Conservation (phyloP, 2,888 invertebrate genomes). For the Lithodes maja region DNA sequence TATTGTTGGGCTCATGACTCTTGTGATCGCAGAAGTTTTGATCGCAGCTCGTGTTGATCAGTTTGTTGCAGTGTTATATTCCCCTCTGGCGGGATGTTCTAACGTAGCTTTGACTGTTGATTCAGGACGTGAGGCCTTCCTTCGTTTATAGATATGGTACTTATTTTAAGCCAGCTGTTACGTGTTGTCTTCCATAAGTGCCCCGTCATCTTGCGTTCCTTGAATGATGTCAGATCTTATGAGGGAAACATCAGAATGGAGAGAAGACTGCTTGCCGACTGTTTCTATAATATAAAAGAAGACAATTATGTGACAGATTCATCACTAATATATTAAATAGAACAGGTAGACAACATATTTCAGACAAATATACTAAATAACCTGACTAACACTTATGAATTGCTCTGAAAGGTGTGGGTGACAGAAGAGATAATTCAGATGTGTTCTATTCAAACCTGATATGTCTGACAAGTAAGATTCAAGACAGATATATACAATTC, state of each 20-base stretch:
- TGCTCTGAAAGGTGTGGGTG: too few relatives aligned
- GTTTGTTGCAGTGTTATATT: background rate
- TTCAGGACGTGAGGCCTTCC: conserved; percentile 65
- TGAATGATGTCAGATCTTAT: conserved; percentile 44
- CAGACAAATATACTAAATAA: too few relatives aligned
- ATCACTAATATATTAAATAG: background rate
- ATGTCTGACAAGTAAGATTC: too few relatives aligned
- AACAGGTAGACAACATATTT: too few relatives aligned
- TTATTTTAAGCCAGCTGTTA: conserved; percentile 63
- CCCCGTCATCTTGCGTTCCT: conserved; percentile 59
- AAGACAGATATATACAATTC: too few relatives aligned
- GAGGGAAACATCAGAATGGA: too few relatives aligned
- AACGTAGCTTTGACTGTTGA: conserved; percentile 23
- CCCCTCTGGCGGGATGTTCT: background rate
- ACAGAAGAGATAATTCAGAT: too few relatives aligned
- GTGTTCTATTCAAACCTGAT: too few relatives aligned
- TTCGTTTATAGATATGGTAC: conserved; percentile 54
- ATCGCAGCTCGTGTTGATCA: background rate
- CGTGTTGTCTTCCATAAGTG: conserved; percentile 68
- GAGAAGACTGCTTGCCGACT: too few relatives aligned
- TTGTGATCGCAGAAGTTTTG: background rate
- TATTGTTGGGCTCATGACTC: background rate
- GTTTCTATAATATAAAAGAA: background rate
- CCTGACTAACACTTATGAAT: too few relatives aligned
- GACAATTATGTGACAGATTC: conserved; percentile 22